Evolutionary conservation across 2,888 invertebrate genomes (phyloP).

Genomic region (Spilarctia lutea): DNA sequence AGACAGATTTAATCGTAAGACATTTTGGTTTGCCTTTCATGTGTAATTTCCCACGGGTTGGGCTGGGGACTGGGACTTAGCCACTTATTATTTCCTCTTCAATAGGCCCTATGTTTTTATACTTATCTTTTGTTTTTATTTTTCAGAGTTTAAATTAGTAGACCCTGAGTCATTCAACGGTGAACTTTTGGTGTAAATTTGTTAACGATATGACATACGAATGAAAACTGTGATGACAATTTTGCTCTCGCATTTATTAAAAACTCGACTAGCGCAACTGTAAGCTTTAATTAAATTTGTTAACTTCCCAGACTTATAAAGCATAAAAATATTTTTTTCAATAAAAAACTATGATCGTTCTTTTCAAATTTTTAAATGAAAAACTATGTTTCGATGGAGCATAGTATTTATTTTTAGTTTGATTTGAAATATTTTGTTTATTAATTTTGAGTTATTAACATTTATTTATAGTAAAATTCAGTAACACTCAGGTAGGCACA

Average conservation of each 20-base stretch:
- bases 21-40: constrained; percentile 72
- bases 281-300: constrained; percentile 5
- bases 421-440: too few relatives aligned
- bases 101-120: constrained; percentile 54
- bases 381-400: too few relatives aligned
- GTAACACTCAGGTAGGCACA: too few relatives aligned
- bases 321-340: neutral
- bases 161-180: constrained; percentile 11
- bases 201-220: constrained; percentile 11
- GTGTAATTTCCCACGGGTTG: constrained; percentile 71
- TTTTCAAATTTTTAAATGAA: too few relatives aligned
- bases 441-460: too few relatives aligned
- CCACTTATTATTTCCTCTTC: constrained; percentile 63
- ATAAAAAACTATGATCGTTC: too few relatives aligned
- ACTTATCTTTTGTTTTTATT: constrained; percentile 38
- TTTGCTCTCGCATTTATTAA: constrained; percentile 6
- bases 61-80: constrained; percentile 51
- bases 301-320: constrained; percentile 13
- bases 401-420: too few relatives aligned
- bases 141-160: constrained; percentile 31
- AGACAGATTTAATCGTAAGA: constrained; percentile 78
- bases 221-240: constrained; percentile 1
- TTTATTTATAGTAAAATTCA: too few relatives aligned
- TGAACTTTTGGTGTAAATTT: constrained; percentile 28
- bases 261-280: neutral